Evolutionary conservation across 1,140 invertebrate species (phyloP), one percentile per base, ranked within the genome.

Genomic region (Eriocheir sinensis): DNA sequence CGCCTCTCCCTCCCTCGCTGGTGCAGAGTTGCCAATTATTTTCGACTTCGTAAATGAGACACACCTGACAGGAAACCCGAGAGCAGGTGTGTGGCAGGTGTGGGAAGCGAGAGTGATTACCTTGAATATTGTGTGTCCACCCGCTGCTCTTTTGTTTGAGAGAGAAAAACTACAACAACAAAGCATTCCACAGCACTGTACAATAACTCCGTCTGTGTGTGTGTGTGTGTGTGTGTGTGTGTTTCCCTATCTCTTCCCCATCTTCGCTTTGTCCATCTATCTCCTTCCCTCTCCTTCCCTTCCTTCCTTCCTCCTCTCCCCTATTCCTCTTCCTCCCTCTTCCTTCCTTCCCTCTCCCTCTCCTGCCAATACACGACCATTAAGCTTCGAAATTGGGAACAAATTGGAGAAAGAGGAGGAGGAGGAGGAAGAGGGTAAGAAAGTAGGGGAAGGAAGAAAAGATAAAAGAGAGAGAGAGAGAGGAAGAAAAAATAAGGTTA

Each of bases 181-280:
- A n/a, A 72, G 60, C 6, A 72, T n/a, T 21, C 21, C 27, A 1
- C 4, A n/a, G 1, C 60, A 4, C 60, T 72, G n/a, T 72, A 27
- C 60, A 72, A 53, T 53, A 53, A 53, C 48, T 60, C 9, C 27
- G 53, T 60, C 9, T 60, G 53, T 60, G 53, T 60, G 53, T 60
- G 53, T 60, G 53, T 60, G 53, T 60, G 53, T 60, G 53, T 60
- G 53, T 60, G 53, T 60, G 53, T 60, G 53, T 60, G 53, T 60
- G 53, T 60, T 72, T n/a, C 27, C 60, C 21, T n/a, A 2, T n/a
- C 60, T n/a, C 60, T n/a, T 72, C 60, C 60, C 60, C 60, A n/a
- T 72, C 8, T n/a, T 12, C 27, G 60, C 27, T 72, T 53, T 53
- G 21, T 53, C 48, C 21, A 1, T 53, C 48, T 21, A 53, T 53